These are phyloP conservation scores for Penelope pileata DNA, from an alignment of 2,113 vertebrate species.

Conservation along the genomic window DNA sequence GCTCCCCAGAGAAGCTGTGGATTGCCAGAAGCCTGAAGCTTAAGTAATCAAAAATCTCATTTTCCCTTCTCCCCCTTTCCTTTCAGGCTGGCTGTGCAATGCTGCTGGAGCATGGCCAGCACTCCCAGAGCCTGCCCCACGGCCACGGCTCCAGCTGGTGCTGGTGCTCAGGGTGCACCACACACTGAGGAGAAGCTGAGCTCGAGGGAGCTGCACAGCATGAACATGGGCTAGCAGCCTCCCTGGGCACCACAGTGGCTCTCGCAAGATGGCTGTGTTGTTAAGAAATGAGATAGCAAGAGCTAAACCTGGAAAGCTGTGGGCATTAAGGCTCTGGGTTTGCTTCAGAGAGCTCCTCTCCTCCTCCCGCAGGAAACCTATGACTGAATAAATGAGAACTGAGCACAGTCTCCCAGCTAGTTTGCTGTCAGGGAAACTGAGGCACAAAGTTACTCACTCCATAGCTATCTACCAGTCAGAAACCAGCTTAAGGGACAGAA, in stretches of 20 bases:
- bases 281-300: not conserved
- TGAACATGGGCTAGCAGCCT: not conserved
- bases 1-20: not conserved
- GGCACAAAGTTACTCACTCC: not conserved
- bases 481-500: not conserved
- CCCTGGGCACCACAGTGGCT: not conserved
- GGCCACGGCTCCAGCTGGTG: fast-evolving
- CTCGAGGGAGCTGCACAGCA: fast-evolving
- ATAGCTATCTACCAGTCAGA: not conserved
- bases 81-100: not conserved
- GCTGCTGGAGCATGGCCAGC: not conserved
- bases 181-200: not conserved
- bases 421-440: constrained; percentile 13
- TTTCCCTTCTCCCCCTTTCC: not conserved
- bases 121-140: not conserved
- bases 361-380: not conserved
- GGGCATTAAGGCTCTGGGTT: not conserved
- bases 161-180: fast-evolving
- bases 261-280: constrained; percentile 8
- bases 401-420: not conserved
- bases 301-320: not conserved
- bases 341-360: not conserved
- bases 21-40: not conserved
- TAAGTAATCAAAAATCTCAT: not conserved
- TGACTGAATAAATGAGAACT: not conserved